Percentiles rank a stretch among this genome's conserved stretches.
Conservation (phyloP, 2,113 vertebrate species). For the Thunnus maccoyii region DNA sequence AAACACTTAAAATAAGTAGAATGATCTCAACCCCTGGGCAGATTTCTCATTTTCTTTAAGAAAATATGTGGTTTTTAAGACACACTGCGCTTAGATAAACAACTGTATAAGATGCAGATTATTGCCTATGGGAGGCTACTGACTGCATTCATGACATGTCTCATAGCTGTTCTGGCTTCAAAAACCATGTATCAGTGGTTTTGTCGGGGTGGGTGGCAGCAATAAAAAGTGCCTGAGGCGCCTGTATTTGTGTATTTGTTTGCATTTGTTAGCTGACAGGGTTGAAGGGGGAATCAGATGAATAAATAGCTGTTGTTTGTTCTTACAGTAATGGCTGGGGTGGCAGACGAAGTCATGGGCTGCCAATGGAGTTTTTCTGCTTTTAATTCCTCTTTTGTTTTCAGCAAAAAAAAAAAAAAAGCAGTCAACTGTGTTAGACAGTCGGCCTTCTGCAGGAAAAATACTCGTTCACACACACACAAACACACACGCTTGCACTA, state of each 20-base stretch:
- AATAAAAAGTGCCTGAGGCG: constrained; percentile 23
- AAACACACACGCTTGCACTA: neutral
- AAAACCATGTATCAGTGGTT: constrained; percentile 11
- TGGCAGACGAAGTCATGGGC: constrained; percentile 31
- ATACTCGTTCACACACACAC: neutral
- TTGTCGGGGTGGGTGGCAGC: constrained; percentile 38
- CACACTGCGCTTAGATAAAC: constrained; percentile 2
- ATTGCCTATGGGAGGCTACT: constrained; percentile 24
- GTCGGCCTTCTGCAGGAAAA: constrained; percentile 23
- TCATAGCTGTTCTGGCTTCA: constrained; percentile 7
- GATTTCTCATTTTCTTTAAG: constrained; percentile 8
- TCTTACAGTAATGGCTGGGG: constrained; percentile 7
- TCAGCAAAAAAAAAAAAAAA: constrained; percentile 11
- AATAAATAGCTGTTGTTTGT: constrained; percentile 59
- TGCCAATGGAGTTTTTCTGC: constrained; percentile 21
- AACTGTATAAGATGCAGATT: constrained; percentile 21
- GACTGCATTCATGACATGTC: constrained; percentile 13
- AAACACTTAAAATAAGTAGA: neutral
- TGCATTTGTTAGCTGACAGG: constrained; percentile 28
- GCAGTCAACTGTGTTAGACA: constrained; percentile 1
- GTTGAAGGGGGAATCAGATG: constrained; percentile 51
- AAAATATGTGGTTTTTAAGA: constrained; percentile 26
- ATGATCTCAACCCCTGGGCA: neutral
- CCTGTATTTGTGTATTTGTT: constrained; percentile 36
- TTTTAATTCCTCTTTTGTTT: constrained; percentile 50